phyloP scores from a whole-genome alignment of 2,797 vertebrate genomes.

The Nyctalus aviator region DNA sequence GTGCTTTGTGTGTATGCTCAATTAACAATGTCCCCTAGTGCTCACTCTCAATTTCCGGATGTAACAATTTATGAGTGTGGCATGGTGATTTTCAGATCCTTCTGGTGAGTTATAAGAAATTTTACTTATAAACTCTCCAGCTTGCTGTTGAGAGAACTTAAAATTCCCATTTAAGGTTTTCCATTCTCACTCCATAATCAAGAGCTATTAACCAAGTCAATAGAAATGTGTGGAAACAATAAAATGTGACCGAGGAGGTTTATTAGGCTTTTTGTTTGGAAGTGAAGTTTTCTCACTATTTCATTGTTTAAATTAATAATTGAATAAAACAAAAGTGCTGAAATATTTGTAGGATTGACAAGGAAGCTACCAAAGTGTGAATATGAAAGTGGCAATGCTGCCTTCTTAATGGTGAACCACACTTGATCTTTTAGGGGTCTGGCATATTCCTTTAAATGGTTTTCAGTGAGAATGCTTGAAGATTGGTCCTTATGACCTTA shows the following conservation, averaged over 20 bases:
- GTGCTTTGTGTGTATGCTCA: background rate
- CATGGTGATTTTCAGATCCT: background rate
- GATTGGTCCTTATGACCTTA: background rate
- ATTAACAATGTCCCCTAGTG: background rate
- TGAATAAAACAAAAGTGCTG: background rate
- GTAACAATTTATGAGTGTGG: background rate
- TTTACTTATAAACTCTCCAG: background rate
- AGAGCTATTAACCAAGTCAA: background rate
- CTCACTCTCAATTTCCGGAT: background rate
- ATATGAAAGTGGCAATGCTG: background rate
- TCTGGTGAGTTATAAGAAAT: background rate
- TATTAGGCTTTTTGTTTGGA: background rate
- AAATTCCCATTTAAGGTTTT: background rate
- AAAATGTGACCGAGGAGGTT: background rate
- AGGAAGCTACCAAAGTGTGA: background rate
- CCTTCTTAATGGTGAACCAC: accelerated
- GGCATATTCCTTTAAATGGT: background rate
- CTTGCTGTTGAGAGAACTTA: background rate
- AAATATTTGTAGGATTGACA: background rate
- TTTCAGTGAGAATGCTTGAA: background rate
- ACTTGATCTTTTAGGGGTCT: background rate
- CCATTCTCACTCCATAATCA: constrained; percentile 16
- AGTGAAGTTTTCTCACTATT: background rate
- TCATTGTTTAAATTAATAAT: constrained; percentile 38
- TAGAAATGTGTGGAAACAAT: background rate